Base-by-base conservation (phyloP, 2,888 invertebrate genomes). In the Pseudolycoriella hygida region DNA sequence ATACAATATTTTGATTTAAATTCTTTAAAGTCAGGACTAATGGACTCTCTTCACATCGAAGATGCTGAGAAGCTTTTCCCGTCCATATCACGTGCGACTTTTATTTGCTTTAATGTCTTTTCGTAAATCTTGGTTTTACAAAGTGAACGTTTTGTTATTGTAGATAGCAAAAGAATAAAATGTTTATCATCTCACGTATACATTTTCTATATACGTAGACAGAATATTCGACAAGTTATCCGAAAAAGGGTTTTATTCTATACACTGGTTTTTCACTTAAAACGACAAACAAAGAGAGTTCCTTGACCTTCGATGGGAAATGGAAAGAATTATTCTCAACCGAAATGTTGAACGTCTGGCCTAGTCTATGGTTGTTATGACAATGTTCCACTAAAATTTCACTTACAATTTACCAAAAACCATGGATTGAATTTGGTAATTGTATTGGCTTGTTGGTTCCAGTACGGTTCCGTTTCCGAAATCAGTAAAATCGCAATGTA, bases 381-480 rank as follows among this genome's bases (percentile, higher is more conserved):
- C 3, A 3, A 43, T n/a, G n/a, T n/a, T n/a, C n/a, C n/a, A n/a
- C n/a, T n/a, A n/a, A n/a, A n/a, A n/a, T n/a, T 25, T 25, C 25
- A 50, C 53, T 54, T 52, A 55, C 55, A 52, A 44, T 52, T 51
- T 6, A 54, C 46, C 11, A 51, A 51, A 46, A 53, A 54, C 55
- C 55, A 55, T n/a, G 53, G 49, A 30, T 52, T 42, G 30, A 45
- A 49, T 40, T 42, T 46, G 11, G 47, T 43, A 42, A 55, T 54
- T 42, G 49, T 46, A 46, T 55, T 55, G 17, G 51, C 49, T 47
- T 53, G 50, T 42, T 50, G 51, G 41, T 52, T 49, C 53, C 54
- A 53, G 15, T 53, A 50, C 17, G 50, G 47, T n/a, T 47, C 47
- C 17, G 47, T 25, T 31, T 40, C 43, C 19, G 18, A 17, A 34